Conservation (phyloP, 23 tunicate genomes). For the Clavelina lepadiformis region DNA sequence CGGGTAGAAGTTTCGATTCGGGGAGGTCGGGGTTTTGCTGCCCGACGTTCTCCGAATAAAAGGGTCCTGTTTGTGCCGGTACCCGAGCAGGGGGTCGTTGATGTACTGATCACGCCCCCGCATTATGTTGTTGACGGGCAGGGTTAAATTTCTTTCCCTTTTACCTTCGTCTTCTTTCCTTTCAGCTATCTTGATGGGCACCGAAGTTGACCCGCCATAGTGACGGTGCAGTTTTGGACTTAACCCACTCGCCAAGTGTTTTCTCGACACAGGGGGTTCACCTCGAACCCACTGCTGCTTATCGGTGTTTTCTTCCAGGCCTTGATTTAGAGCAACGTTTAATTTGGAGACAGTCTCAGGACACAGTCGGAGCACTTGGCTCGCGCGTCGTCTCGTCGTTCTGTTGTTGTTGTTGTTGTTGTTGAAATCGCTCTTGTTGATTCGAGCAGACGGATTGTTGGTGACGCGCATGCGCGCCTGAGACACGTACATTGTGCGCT, state of each 20-base stretch:
- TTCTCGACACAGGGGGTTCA: neutral
- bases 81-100: too few relatives aligned
- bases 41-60: too few relatives aligned
- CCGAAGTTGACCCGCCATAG: constrained; percentile 2
- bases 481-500: too few relatives aligned
- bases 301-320: neutral
- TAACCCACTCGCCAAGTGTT: constrained; percentile 24
- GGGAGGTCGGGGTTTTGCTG: too few relatives aligned
- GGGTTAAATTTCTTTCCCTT: neutral
- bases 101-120: neutral
- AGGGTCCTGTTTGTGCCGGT: too few relatives aligned
- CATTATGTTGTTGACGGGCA: neutral
- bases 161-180: neutral
- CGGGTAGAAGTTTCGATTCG: too few relatives aligned
- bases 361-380: constrained; percentile 16
- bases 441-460: neutral
- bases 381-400: neutral
- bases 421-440: neutral
- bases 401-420: constrained; percentile 11
- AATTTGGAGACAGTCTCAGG: neutral
- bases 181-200: neutral
- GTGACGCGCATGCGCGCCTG: too few relatives aligned
- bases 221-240: constrained; percentile 16
- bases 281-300: too few relatives aligned
- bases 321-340: neutral